phyloP scores from a whole-genome alignment of 2,797 vertebrate genomes.

The Catamblyrhynchus diadema region DNA sequence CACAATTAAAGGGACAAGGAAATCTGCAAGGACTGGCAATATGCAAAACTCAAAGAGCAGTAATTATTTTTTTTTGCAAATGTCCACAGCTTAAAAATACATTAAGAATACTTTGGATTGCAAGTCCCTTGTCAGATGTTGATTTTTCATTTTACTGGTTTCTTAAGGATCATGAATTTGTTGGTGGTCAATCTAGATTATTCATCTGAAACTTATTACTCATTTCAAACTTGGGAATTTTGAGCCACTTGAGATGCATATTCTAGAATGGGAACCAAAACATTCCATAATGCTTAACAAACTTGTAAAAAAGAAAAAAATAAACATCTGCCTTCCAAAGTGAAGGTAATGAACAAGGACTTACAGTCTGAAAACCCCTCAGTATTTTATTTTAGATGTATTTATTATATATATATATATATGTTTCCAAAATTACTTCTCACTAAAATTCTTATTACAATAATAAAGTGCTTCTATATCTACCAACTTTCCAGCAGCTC shows the following conservation, averaged over 20 bases:
- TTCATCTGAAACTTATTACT: constrained; percentile 41
- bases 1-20: constrained; percentile 37
- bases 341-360: constrained; percentile 3
- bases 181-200: constrained; percentile 45
- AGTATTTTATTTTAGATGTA: constrained; percentile 48
- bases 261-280: constrained; percentile 58
- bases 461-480: constrained; percentile 10
- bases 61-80: background rate
- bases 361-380: constrained; percentile 28
- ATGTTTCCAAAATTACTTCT: constrained; percentile 40
- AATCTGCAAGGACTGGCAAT: background rate
- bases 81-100: constrained; percentile 32
- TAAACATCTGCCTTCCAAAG: constrained; percentile 55
- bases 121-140: constrained; percentile 10
- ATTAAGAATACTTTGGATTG: background rate
- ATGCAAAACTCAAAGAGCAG: constrained; percentile 29
- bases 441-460: constrained; percentile 14
- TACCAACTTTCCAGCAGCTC: background rate
- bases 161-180: constrained; percentile 50
- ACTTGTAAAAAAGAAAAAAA: constrained; percentile 69
- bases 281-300: constrained; percentile 55
- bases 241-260: constrained; percentile 58
- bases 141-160: constrained; percentile 52
- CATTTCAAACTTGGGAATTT: constrained; percentile 56
- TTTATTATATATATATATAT: constrained; percentile 30